Evolutionary conservation across 2,888 invertebrate species (phyloP), one percentile per base, ranked within the genome.

Genomic region (Cantharis rufa): DNA sequence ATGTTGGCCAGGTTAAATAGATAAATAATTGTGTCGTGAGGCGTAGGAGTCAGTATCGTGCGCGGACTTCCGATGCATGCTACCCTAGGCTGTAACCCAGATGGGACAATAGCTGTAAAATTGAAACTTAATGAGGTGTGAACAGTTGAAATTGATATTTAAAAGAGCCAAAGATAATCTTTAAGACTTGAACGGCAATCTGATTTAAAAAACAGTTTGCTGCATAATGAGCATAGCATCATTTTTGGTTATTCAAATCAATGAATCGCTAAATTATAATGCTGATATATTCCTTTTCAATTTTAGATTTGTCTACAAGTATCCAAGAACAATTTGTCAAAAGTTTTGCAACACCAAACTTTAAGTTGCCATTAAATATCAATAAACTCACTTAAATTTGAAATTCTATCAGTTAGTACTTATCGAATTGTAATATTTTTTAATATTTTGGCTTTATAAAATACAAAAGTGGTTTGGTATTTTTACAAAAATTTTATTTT

Each of bases 31-130:
- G 76, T 62, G 68, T 70, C 69, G 72, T 64, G 73, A 73, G 74
- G 72, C 81, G 82, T 81, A 82, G 82, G 83, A 83, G 82, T 83
- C 82, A 84, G 83, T 85, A 84, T 83, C 81, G 84, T 83, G 84
- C 83, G 84, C 82, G 84, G 85, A 86, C 87, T 87, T 87, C 87
- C 84, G 85, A 86, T 86, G 87, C 87, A 88, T 85, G 86, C 86
- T 83, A 84, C 87, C 86, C 85, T 82, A 83, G 86, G 87, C 86
- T 85, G 85, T 88, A 88, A 88, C 87, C 88, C 87, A 88, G 86
- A 88, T 88, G 88, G 88, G 88, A 88, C 88, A 88, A 88, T 88
- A 87, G 88, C 88, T 88, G 88, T 88, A 88, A 88, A 88, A 88
- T 88, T 88, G 88, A 87, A 88, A 88, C 85, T 88, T 87, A 88